Conservation (phyloP, 1,140 invertebrate genomes). For the Aphaenogaster rudis region DNA sequence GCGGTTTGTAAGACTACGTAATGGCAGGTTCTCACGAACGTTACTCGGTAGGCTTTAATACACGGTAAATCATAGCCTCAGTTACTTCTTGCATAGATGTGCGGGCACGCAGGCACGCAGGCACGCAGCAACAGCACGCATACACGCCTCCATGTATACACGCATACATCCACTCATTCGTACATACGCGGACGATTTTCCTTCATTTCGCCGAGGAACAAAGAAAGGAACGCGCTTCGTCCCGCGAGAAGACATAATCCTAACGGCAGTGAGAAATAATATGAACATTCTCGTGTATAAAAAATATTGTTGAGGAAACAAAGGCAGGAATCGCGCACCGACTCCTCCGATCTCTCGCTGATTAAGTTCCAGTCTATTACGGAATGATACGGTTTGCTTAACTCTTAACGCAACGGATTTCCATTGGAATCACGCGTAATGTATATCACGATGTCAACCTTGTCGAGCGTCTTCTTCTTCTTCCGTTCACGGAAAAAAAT, state of each 20-base stretch:
- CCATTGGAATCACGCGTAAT: not conserved
- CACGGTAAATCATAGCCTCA: conserved; percentile 54
- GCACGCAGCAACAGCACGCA: conserved; percentile 3
- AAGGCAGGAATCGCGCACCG: conserved; percentile 39
- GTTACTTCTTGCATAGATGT: conserved; percentile 38
- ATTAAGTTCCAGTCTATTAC: conserved; percentile 33
- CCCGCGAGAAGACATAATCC: not conserved
- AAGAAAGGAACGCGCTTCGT: conserved; percentile 30
- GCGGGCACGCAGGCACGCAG: not conserved
- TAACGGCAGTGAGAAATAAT: conserved; percentile 22
- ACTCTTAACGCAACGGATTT: not conserved
- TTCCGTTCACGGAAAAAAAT: too few relatives aligned
- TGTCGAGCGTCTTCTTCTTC: not conserved
- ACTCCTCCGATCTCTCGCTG: conserved; percentile 14
- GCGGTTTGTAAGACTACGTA: conserved; percentile 32
- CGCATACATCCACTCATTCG: not conserved
- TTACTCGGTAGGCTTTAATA: conserved; percentile 56
- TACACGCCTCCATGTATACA: not conserved
- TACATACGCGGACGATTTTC: conserved; percentile 1
- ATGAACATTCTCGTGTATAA: conserved; percentile 18
- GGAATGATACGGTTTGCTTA: conserved; percentile 7
- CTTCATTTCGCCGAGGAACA: conserved; percentile 24
- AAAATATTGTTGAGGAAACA: conserved; percentile 24
- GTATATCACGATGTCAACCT: not conserved
- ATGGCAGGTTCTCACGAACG: conserved; percentile 54